These are phyloP conservation scores for Drosophila cognata DNA, from an alignment of 2,888 invertebrate genomes.

Conservation along the genomic window DNA sequence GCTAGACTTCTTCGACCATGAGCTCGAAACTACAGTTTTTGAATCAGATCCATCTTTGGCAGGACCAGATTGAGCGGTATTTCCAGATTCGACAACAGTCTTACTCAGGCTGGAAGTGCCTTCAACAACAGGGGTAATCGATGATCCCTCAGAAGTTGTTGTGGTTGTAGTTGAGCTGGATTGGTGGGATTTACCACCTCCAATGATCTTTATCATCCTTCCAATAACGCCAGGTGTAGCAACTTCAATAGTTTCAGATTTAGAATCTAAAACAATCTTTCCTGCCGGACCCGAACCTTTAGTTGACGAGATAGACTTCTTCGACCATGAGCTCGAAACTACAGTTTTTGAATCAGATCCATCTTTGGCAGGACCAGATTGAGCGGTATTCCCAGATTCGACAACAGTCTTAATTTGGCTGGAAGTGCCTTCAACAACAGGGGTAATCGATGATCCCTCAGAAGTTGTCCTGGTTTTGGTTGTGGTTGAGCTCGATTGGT, in stretches of 20 bases:
- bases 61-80: background rate
- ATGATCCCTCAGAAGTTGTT: background rate
- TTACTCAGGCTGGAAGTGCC: background rate
- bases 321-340: background rate
- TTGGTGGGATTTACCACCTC: background rate
- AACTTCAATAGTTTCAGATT: background rate
- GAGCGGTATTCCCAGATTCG: conserved; percentile 8
- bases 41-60: background rate
- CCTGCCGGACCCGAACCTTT: background rate
- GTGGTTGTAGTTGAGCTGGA: conserved; percentile 12
- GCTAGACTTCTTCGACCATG: too few species aligned
- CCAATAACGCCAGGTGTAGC: background rate
- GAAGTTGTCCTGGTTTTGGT: conserved; percentile 3
- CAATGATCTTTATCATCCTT: background rate
- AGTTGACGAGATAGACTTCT: background rate
- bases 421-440: background rate
- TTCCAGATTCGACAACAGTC: background rate
- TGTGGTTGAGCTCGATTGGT: conserved; percentile 17
- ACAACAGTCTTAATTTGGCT: background rate
- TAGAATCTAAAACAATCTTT: background rate
- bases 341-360: background rate
- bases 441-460: background rate
- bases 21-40: background rate
- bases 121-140: background rate
- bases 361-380: background rate